These are phyloP conservation scores for Drosophila kuntzei DNA, from an alignment of 2,888 invertebrate species.

Conservation along the genomic window DNA sequence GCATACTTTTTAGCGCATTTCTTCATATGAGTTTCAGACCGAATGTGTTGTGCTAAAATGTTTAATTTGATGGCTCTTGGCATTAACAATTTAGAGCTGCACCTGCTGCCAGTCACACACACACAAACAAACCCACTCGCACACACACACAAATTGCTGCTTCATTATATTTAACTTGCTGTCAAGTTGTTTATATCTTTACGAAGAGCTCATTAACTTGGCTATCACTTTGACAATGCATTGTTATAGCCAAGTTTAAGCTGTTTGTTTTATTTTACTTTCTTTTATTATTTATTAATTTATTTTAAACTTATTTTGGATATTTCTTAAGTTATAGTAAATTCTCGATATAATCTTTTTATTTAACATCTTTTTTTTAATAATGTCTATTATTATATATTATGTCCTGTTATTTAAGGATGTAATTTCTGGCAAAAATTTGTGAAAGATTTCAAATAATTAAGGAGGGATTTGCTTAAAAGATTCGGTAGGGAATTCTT, in stretches of 20 bases:
- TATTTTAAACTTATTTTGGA: no score
- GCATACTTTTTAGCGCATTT: constrained; percentile 56
- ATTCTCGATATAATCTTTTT: no score
- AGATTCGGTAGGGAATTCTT: background rate
- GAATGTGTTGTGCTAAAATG: constrained; percentile 41
- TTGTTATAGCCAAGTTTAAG: constrained; percentile 1
- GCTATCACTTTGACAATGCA: background rate
- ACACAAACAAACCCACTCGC: constrained; percentile 6
- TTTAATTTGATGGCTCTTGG: constrained; percentile 68
- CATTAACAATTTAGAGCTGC: constrained; percentile 65
- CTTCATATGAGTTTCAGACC: background rate
- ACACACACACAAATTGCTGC: constrained; percentile 3
- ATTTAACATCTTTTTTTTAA: no score
- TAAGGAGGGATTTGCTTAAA: background rate
- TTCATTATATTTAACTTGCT: constrained; percentile 40
- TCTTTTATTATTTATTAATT: background rate
- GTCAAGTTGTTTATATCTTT: constrained; percentile 24
- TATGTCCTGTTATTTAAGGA: no score
- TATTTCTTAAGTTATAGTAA: no score
- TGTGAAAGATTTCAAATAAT: background rate
- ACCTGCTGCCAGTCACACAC: constrained; percentile 51
- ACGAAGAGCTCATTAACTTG: constrained; percentile 12
- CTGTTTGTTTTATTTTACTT: background rate
- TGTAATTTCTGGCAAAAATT: no score
- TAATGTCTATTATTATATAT: no score